phyloP scores from a whole-genome alignment of 2,888 invertebrate genomes.

The Enoplolaimus lenunculus region DNA sequence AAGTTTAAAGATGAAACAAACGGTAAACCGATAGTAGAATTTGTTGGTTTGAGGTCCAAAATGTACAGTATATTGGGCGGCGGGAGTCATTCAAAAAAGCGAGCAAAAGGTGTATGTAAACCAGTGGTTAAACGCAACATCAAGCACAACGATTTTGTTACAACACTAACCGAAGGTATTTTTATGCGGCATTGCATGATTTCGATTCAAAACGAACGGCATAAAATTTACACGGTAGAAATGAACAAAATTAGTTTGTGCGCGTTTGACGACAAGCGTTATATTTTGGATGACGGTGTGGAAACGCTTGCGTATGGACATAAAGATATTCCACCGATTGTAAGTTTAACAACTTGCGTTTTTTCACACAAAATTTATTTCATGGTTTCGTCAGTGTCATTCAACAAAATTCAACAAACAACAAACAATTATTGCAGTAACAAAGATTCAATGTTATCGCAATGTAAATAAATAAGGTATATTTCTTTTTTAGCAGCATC shows the following conservation, averaged over 20 bases:
- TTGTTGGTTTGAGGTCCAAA: not conserved
- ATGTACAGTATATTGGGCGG: not conserved
- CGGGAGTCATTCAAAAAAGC: not conserved
- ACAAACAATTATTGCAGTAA: too few species aligned
- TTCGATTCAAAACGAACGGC: not conserved
- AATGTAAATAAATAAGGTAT: too few species aligned
- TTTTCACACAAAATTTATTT: too few species aligned
- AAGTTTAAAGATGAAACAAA: conserved; percentile 10
- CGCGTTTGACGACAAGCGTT: conserved; percentile 8
- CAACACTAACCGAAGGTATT: not conserved
- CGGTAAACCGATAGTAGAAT: not conserved
- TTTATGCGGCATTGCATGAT: not conserved
- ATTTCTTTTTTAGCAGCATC: too few species aligned
- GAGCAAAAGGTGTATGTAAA: conserved; percentile 8
- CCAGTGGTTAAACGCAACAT: not conserved
- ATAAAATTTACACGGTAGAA: not conserved
- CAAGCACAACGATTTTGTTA: not conserved
- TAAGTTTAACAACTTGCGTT: too few species aligned
- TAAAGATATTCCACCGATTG: too few species aligned
- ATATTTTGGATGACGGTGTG: not conserved
- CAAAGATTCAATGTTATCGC: too few species aligned
- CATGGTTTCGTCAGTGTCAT: too few species aligned
- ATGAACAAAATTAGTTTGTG: conserved; percentile 1
- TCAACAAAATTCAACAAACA: too few species aligned
- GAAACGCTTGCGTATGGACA: conserved; percentile 2